Evolutionary conservation across 2,888 invertebrate species (phyloP).

Genomic region (Esperia sulphurella): DNA sequence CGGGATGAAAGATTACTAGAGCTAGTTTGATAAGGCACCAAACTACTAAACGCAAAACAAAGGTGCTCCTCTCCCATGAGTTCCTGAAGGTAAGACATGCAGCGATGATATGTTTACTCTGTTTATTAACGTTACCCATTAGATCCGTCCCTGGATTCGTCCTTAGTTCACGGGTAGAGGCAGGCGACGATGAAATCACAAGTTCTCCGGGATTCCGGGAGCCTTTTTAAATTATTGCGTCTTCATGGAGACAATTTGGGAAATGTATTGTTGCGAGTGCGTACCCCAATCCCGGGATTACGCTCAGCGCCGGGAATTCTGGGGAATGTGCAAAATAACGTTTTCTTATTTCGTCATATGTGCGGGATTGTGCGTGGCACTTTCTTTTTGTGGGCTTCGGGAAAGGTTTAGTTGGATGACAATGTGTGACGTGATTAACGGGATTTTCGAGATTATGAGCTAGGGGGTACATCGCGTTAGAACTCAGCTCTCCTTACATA

Average conservation of each 20-base stretch:
- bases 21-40: too few relatives aligned
- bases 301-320: slow-evolving; percentile 24
- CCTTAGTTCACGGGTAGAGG: background rate
- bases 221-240: slow-evolving; percentile 63
- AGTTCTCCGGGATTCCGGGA: slow-evolving; percentile 4
- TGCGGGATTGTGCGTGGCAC: slow-evolving; percentile 7
- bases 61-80: too few relatives aligned
- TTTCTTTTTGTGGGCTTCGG: slow-evolving; percentile 8
- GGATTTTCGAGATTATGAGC: too few relatives aligned
- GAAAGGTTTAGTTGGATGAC: background rate
- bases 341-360: slow-evolving; percentile 11
- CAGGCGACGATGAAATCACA: slow-evolving; percentile 8
- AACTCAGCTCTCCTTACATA: too few relatives aligned
- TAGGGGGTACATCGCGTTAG: too few relatives aligned
- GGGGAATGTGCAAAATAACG: slow-evolving; percentile 10
- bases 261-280: slow-evolving; percentile 55
- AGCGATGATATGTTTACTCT: too few relatives aligned
- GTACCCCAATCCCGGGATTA: slow-evolving; percentile 39
- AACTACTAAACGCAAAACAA: too few relatives aligned
- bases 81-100: too few relatives aligned
- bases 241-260: slow-evolving; percentile 65
- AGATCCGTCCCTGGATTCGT: too few relatives aligned
- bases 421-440: background rate
- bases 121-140: too few relatives aligned
- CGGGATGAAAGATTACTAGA: too few relatives aligned